Conservation (phyloP, 2,797 vertebrate species). For the Anableps anableps region DNA sequence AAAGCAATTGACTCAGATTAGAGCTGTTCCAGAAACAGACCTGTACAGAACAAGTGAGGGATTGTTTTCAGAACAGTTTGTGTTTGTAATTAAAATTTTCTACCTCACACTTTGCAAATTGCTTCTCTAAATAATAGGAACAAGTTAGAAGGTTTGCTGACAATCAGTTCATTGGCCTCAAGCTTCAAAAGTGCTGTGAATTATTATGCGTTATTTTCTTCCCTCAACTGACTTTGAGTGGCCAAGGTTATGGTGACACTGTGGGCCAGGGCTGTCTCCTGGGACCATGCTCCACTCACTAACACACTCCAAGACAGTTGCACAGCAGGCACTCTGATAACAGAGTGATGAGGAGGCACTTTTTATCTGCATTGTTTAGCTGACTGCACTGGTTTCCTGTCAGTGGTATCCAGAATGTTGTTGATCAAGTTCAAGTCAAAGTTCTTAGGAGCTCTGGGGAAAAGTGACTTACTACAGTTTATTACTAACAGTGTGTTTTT, state of each 20-base stretch:
- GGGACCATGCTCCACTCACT: constrained; percentile 60
- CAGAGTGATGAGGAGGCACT: constrained; percentile 73
- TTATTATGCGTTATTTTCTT: constrained; percentile 5
- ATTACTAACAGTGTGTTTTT: not conserved
- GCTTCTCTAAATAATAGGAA: constrained; percentile 1
- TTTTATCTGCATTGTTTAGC: constrained; percentile 68
- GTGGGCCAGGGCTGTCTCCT: constrained; percentile 50
- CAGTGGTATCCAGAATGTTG: constrained; percentile 44
- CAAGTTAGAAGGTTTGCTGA: constrained; percentile 2
- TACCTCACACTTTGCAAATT: not conserved
- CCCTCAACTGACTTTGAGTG: constrained; percentile 55
- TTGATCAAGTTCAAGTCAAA: constrained; percentile 46
- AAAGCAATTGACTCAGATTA: not conserved
- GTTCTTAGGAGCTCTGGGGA: constrained; percentile 23
- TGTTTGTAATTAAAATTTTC: not conserved
- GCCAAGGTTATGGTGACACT: constrained; percentile 72
- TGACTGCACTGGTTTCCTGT: constrained; percentile 50
- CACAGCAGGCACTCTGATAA: constrained; percentile 58
- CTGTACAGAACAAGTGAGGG: not conserved
- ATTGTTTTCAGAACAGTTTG: not conserved
- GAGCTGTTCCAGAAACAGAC: not conserved
- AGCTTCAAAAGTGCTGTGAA: constrained; percentile 17
- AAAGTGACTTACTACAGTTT: not conserved
- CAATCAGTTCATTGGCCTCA: constrained; percentile 18
- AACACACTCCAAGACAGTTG: constrained; percentile 67